Base-by-base conservation (phyloP, 2,113 vertebrate species). In the Melanostigma gelatinosum region DNA sequence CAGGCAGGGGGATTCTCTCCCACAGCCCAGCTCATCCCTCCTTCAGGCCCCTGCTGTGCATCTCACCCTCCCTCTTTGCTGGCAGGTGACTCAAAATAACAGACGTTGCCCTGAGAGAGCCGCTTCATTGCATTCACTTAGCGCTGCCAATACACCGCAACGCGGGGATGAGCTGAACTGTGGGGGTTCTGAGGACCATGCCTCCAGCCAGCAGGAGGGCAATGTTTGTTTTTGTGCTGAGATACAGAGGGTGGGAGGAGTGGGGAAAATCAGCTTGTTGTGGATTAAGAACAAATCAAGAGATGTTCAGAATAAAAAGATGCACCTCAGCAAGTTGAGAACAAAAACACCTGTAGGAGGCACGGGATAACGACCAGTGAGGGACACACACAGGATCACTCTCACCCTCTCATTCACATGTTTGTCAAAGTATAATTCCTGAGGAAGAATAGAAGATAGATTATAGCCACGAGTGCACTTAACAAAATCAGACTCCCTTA, bases 1-100 rank as follows among this genome's bases (percentile, higher is more conserved):
- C 82, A 86, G 82, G 90, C 86, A 64, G 64, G 75, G 80, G 77
- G 88, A 88, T 89, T 84, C 82, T 89, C 84, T 88, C 81, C 82
- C 78, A 81, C 72, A 82, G 79, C 77, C 73, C 54, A 20, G 85
- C 85, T 89, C 83, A 81, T 81, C 88, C 74, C 69, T 89, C 83
- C 58, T 6, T 9, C 58, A 62, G 61, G 81, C 76, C 79, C 90
- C 90, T 40, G 50, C 91, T 81, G 85, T 32, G 79, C 73, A 58
- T 77, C 82, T 76, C 86, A 38, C 84, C 87, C 85, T 85, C 85
- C 79, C 84, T 86, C 72, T 90, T 83, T 84, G 80, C 87, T 90
- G 86, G 93, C 92, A 94, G 93, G 92, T 94, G 92, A 92, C 89
- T 88, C 76, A 79, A 75, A 87, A 88, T 87, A 89, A 87, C 91